A percentile compares a stretch with the other conserved stretches of the same genome.
phyloP scores from a whole-genome alignment of 2,797 vertebrate genomes.

The Momotus momota region DNA sequence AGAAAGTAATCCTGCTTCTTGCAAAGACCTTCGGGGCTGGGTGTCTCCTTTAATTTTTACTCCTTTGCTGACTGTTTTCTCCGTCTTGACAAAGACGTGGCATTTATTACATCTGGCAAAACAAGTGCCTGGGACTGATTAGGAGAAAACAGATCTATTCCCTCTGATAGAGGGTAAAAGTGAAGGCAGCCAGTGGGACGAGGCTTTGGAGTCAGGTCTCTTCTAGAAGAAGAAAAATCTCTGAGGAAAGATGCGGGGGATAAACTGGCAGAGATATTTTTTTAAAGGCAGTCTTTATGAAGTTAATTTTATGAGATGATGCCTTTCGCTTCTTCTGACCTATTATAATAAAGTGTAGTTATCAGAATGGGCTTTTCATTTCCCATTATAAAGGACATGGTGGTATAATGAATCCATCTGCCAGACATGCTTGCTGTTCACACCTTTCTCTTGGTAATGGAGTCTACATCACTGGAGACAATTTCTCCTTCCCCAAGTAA shows the following conservation, averaged over 20 bases:
- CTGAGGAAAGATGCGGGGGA: background rate
- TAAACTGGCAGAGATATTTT: constrained; percentile 27
- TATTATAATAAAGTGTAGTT: constrained; percentile 74
- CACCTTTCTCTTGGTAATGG: constrained; percentile 71
- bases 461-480: constrained; percentile 65
- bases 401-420: constrained; percentile 70
- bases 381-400: constrained; percentile 66
- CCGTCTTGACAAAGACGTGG: background rate
- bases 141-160: constrained; percentile 9
- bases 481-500: constrained; percentile 44
- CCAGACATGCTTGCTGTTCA: constrained; percentile 68
- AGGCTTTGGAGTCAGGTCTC: background rate
- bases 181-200: background rate
- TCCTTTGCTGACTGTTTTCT: background rate
- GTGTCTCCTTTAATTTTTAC: constrained; percentile 22
- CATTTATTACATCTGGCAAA: constrained; percentile 34
- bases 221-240: background rate
- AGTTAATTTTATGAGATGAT: constrained; percentile 74
- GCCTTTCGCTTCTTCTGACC: constrained; percentile 69
- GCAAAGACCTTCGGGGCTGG: background rate
- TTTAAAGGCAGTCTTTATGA: constrained; percentile 61
- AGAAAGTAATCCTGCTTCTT: background rate
- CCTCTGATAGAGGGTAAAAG: constrained; percentile 3
- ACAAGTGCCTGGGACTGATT: constrained; percentile 11
- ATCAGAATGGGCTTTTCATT: constrained; percentile 75